phyloP scores from a whole-genome alignment of 2,113 vertebrate genomes.

The Paramormyrops kingsleyae region DNA sequence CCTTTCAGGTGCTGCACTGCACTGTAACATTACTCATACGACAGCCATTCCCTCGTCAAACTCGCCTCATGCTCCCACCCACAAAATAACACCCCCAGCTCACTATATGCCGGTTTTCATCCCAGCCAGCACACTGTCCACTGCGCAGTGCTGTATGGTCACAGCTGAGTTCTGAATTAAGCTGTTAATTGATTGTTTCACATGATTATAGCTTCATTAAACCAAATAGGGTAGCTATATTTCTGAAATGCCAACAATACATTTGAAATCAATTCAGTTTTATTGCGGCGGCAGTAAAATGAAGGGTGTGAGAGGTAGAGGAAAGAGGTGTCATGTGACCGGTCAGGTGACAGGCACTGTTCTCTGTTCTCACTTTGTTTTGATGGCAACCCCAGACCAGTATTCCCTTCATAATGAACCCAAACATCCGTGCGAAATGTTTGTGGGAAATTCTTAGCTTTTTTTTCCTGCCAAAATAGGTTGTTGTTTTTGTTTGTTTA shows the following conservation, averaged over 20 bases:
- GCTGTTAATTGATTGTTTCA: no score
- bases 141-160: no score
- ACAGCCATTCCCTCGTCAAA: not conserved
- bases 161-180: no score
- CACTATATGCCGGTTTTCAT: not conserved
- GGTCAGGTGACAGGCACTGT: not conserved
- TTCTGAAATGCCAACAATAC: not conserved
- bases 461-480: not conserved
- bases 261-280: not conserved
- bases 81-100: not conserved
- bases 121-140: not conserved
- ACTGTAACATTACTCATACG: not conserved
- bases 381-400: not conserved
- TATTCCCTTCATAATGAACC: not conserved
- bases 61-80: not conserved
- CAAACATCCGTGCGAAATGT: not conserved
- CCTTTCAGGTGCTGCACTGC: not conserved
- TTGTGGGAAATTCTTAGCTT: not conserved
- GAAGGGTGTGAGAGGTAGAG: not conserved
- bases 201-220: no score
- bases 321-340: not conserved
- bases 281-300: not conserved
- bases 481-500: not conserved
- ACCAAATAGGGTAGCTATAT: no score
- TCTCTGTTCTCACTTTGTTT: not conserved